Percentiles rank a stretch among this genome's conserved stretches.
phyloP scores from a whole-genome alignment of 2,888 invertebrate species.

The Automeris io region DNA sequence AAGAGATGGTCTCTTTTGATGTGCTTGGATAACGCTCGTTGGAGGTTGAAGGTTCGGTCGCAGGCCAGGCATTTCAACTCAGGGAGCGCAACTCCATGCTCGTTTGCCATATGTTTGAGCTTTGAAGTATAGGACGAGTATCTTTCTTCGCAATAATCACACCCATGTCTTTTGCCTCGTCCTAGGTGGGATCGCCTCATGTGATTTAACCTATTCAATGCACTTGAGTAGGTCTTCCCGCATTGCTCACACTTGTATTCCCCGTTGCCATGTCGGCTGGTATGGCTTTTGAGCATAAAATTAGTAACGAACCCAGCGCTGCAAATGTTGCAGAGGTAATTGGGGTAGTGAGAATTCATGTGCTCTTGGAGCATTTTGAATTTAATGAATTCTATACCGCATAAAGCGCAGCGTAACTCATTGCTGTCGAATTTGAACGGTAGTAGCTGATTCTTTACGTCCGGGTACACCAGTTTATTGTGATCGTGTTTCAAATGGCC shows the following conservation, averaged over 20 bases:
- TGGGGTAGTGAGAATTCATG: slow-evolving; percentile 41
- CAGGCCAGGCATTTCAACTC: slow-evolving; percentile 36
- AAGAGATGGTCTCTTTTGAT: slow-evolving; percentile 45
- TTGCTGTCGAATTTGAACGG: slow-evolving; percentile 40
- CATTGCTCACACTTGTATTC: slow-evolving; percentile 32
- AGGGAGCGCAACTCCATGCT: slow-evolving; percentile 30
- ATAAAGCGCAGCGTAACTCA: slow-evolving; percentile 31
- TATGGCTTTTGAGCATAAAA: slow-evolving; percentile 23
- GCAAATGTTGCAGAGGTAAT: slow-evolving; percentile 39
- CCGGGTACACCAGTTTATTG: slow-evolving; percentile 25
- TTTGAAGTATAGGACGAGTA: slow-evolving; percentile 32
- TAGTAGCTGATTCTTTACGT: slow-evolving; percentile 31
- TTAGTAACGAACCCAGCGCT: slow-evolving; percentile 38
- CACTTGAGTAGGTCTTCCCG: not conserved
- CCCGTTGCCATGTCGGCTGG: slow-evolving; percentile 19
- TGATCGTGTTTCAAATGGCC: slow-evolving; percentile 32
- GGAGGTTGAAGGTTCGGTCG: slow-evolving; percentile 26
- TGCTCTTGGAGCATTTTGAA: slow-evolving; percentile 42
- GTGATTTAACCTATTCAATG: not conserved
- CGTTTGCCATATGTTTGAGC: slow-evolving; percentile 30
- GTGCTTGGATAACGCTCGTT: slow-evolving; percentile 28
- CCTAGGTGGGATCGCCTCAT: not conserved
- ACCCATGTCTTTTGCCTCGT: slow-evolving; percentile 7
- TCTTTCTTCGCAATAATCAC: slow-evolving; percentile 11
- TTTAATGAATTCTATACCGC: slow-evolving; percentile 28